These are phyloP conservation scores for Stenopsyche tienmushanensis DNA, from an alignment of 1,140 invertebrate genomes.

Conservation along the genomic window DNA sequence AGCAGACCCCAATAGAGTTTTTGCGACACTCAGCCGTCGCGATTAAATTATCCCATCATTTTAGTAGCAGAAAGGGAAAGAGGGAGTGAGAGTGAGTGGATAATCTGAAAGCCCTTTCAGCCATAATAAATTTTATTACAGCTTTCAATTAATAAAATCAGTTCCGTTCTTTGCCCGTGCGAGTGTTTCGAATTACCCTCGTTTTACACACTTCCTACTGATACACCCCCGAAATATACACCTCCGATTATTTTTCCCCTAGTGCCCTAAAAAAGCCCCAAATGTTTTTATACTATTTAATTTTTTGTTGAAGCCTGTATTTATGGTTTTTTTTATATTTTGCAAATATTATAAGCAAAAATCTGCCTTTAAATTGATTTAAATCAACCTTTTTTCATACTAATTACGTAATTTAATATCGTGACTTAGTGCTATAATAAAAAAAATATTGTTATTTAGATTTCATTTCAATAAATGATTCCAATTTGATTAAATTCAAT, in stretches of 20 bases:
- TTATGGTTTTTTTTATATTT: no score
- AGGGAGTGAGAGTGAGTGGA: constrained; percentile 2
- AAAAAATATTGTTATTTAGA: no score
- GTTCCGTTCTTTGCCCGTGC: background rate
- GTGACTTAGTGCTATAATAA: no score
- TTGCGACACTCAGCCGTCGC: constrained; percentile 25
- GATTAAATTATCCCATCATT: constrained; percentile 30
- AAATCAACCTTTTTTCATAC: no score
- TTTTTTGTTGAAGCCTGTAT: no score
- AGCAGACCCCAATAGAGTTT: constrained; percentile 23
- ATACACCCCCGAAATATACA: background rate
- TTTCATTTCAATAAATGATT: no score
- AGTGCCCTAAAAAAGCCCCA: no score
- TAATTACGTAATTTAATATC: no score
- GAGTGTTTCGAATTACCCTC: background rate
- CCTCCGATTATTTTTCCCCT: background rate
- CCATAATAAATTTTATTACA: constrained; percentile 22
- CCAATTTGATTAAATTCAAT: no score
- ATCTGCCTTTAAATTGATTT: no score
- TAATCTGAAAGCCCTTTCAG: constrained; percentile 19
- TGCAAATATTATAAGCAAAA: no score
- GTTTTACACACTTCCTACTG: background rate
- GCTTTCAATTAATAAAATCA: constrained; percentile 27
- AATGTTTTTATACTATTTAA: no score
- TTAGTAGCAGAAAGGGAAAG: background rate